Percentiles rank a stretch among this genome's conserved stretches.
These are phyloP conservation scores for Caenorhabditis panamensis DNA, from an alignment of 2,888 invertebrate genomes.

Conservation along the genomic window DNA sequence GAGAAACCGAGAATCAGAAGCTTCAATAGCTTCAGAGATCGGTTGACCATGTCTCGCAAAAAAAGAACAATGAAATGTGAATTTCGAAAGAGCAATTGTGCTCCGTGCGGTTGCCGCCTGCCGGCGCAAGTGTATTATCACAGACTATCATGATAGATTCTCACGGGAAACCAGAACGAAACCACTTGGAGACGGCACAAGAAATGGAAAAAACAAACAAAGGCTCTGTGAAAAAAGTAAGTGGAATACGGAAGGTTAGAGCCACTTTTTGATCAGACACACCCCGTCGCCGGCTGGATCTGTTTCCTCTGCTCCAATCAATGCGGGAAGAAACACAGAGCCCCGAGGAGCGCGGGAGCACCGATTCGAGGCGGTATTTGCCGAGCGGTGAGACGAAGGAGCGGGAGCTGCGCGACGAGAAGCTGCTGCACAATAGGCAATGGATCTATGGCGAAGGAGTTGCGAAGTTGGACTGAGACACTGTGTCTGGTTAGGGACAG, in stretches of 20 bases:
- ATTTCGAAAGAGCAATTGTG: too few species aligned
- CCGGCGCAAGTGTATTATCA: background rate
- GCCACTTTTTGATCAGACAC: conserved; percentile 43
- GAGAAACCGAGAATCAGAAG: too few species aligned
- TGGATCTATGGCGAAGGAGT: conserved; percentile 15
- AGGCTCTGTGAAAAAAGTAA: conserved; percentile 1
- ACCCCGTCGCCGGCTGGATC: conserved; percentile 20
- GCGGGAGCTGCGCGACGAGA: conserved; percentile 41
- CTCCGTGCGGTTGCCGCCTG: too few species aligned
- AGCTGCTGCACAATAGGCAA: conserved; percentile 13
- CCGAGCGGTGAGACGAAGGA: conserved; percentile 43
- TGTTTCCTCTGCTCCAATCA: conserved; percentile 33
- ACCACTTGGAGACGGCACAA: conserved; percentile 24
- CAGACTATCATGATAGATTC: conserved; percentile 31
- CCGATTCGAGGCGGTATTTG: conserved; percentile 49
- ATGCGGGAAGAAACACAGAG: conserved; percentile 21
- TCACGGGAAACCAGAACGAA: conserved; percentile 41
- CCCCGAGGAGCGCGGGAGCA: conserved; percentile 13
- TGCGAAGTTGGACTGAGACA: background rate
- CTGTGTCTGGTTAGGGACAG: too few species aligned
- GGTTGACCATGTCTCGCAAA: too few species aligned
- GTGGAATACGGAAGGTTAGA: conserved; percentile 41
- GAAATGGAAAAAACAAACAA: conserved; percentile 43
- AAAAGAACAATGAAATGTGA: too few species aligned
- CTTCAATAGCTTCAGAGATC: too few species aligned